Evolutionary conservation across 1,140 invertebrate genomes (phyloP), one percentile per base, ranked within the genome.

Genomic region (Aphaenogaster floridana): DNA sequence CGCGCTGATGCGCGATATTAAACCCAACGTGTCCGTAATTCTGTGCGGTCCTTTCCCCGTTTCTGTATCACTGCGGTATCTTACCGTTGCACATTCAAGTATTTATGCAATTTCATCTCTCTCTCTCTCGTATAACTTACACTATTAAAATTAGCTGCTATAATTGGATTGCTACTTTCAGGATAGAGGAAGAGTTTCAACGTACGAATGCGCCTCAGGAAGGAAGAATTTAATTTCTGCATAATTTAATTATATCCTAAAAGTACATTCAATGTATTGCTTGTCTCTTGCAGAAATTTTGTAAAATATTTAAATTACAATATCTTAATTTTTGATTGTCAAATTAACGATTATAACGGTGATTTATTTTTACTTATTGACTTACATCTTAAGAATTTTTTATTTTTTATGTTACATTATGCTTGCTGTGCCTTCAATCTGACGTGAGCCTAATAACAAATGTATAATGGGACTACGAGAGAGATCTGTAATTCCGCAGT

Each of bases 1-100:
- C n/a, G 15, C 39, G 50, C 72, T 17, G 71, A 79, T 72, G 88
- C 28, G 17, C 74, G 34, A 86, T 86, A 90, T 89, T 90, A 86
- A 80, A 80, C 36, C 39, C 72, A 77, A 89, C 74, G 61, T 66
- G 74, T 36, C n/a, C 34, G 87, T 52, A 87, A 61, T 85, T 88
- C 79, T 68, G 42, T 64, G 59, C 34, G n/a, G 7, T 57, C 11
- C 48, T 66, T 6, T 42, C 42, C 68, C 57, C 13, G 17, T 54
- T 79, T 13, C 78, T 54, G 7, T 28, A 48, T 72, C 39, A 69
- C 54, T 36, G 17, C 69, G 39, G 21, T 36, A 50, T 13, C 42
- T 34, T 68, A 28, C 48, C 48, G 54, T 61, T 61, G n/a, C 9
- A 8, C 13, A 57, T 63, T 8, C 34, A 76, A 61, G 68, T 84